Evolutionary conservation across 2,888 invertebrate genomes (phyloP), one percentile per base, ranked within the genome.

Genomic region (Himalopsyche kuldschensis): DNA sequence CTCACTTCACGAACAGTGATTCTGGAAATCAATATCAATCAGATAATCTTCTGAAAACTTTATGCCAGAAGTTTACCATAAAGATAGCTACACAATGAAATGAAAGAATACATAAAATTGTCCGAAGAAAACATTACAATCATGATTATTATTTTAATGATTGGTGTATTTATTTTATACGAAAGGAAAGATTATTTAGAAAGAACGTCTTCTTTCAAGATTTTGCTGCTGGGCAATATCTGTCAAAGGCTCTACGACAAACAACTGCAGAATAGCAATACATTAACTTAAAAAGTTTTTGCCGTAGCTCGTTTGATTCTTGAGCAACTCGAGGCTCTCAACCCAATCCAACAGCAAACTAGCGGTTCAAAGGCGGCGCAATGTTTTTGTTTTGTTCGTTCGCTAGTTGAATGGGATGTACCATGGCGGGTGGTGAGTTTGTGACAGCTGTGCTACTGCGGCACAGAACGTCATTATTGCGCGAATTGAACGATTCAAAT

Each of bases 401-500:
- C 84, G 84, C 82, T 78, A 69, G 32, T 84, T 89, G 88, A 90
- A 90, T 91, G 20, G 6, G 87, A 88, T 90, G 91, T 90, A 76
- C 32, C 90, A 92, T 93, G 92, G 91, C 92, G 86, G 90, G 91
- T 88, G 90, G 89, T 85, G 90, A 90, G 48, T 92, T 92, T 84
- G 94, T 94, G 87, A 93, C 93, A 89, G 93, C 93, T 87, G 91
- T 94, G 86, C 90, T 94, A 83, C 90, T 92, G 87, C 92, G 94
- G 81, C 94, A 94, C 89, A 93, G 93, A 89, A 90, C 92, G 78
- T 92, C 93, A 84, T 91, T 94, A 87, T 91, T 94, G 87, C 92
- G 92, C 84, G 94, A 94, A 90, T 89, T 94, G 87, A 91, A 92
- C 88, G 92, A 93, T 87, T 94, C 94, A 85, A 93, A 94, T 89